Percentiles rank a stretch among this genome's conserved stretches.
Evolutionary conservation across 2,113 vertebrate species (phyloP).

Genomic region (Elgaria multicarinata): DNA sequence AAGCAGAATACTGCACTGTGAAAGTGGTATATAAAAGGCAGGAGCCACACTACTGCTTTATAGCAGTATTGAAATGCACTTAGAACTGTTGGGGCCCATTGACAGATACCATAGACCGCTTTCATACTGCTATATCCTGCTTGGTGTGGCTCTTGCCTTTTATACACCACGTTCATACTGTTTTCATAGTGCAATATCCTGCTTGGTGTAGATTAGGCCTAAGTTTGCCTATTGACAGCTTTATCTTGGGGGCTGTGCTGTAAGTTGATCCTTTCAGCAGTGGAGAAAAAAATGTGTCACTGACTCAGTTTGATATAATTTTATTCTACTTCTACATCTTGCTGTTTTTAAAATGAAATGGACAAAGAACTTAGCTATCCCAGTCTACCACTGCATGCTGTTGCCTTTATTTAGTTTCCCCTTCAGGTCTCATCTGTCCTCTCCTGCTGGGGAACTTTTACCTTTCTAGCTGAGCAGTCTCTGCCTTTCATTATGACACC

Average conservation of each 20-base stretch:
- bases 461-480: not conserved
- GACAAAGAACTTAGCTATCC: not conserved
- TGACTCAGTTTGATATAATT: not conserved
- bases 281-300: not conserved
- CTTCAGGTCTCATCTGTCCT: constrained; percentile 1
- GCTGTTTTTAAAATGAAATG: not conserved
- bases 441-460: not conserved
- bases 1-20: no score
- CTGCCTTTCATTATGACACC: not conserved
- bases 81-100: no score
- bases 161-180: no score
- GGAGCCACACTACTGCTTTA: no score
- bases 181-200: no score
- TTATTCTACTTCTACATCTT: not conserved
- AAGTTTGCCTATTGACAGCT: not conserved
- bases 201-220: no score
- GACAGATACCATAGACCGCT: no score
- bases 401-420: not conserved
- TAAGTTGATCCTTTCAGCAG: not conserved
- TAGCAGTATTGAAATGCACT: no score
- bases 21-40: no score
- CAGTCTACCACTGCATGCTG: not conserved
- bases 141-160: no score
- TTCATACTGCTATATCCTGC: no score
- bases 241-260: not conserved